Percentiles rank a stretch among this genome's conserved stretches.
Conservation (phyloP, 2,888 invertebrate genomes). For the Cosmorhoe ocellata region DNA sequence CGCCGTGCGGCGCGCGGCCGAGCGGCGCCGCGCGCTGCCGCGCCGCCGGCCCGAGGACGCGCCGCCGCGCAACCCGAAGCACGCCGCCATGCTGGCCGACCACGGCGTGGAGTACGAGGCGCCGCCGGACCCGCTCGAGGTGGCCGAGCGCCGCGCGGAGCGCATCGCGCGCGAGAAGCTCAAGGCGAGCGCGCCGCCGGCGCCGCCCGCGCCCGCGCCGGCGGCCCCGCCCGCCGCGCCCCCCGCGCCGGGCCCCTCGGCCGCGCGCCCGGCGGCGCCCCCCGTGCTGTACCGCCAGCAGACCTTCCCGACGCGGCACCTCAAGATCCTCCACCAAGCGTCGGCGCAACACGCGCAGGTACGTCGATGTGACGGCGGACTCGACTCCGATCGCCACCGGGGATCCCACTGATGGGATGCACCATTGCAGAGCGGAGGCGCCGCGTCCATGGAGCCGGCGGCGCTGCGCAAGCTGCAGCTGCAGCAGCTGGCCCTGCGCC, state of each 20-base stretch:
- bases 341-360: slow-evolving; percentile 48
- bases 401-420: too few relatives aligned
- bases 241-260: slow-evolving; percentile 53
- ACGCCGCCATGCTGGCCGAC: slow-evolving; percentile 91
- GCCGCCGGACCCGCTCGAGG: slow-evolving; percentile 91
- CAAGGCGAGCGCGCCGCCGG: slow-evolving; percentile 60
- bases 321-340: slow-evolving; percentile 72
- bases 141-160: slow-evolving; percentile 91
- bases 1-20: slow-evolving; percentile 88
- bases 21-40: slow-evolving; percentile 88
- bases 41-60: slow-evolving; percentile 88
- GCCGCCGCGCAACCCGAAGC: slow-evolving; percentile 90
- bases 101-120: slow-evolving; percentile 93
- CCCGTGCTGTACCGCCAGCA: slow-evolving; percentile 84
- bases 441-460: slow-evolving; percentile 61
- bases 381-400: too few relatives aligned
- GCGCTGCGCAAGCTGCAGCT: slow-evolving; percentile 53
- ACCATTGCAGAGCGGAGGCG: slow-evolving; percentile 14
- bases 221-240: slow-evolving; percentile 61
- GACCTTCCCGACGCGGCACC: slow-evolving; percentile 70
- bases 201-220: slow-evolving; percentile 31
- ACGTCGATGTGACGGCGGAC: too few relatives aligned
- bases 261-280: slow-evolving; percentile 41
- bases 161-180: slow-evolving; percentile 92
- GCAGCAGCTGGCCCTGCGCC: slow-evolving; percentile 54